Base-by-base conservation (phyloP, 1,140 invertebrate species). In the Drosophila pruinosa region DNA sequence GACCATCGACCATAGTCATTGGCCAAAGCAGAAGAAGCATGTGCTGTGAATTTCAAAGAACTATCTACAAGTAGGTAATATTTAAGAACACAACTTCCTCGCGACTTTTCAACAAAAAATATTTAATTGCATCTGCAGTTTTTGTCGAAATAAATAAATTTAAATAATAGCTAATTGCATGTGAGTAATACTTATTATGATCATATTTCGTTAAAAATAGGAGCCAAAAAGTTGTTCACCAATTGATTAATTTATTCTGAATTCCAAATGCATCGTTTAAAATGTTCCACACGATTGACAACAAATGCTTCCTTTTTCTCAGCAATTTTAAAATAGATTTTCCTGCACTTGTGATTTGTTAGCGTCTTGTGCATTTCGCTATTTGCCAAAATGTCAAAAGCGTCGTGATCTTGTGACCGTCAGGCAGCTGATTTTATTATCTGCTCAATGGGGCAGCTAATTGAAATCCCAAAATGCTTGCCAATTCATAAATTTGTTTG, bases 401-500 rank as follows among this genome's bases (percentile, higher is more conserved):
- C 39, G 38, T 38, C 26, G 21, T 14, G 28, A 70, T 81, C 81
- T 80, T 70, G 80, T 83, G 80, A 86, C 76, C 61, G 45, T 19
- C 12, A 31, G 17, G 59, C 80, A 85, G 80, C 76, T 86, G 80
- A 85, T 68, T 76, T 69, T 45, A 71, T 65, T 57, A 57, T 41
- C 45, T 38, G 47, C 4, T 45, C 67, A 52, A 72, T 72, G 57
- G 58, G 63, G 34, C 39, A 31, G 53, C 73, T 75, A 79, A 85
- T 83, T 79, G 75, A 58, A 63, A 41, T 21, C 7, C 57, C 56
- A 5, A 59, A 70, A 41, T 36, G 47, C 34, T 74, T 85, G 81
- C 81, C 81, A 86, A 85, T 85, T 86, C 77, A 83, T 82, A 74
- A 86, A 78, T 78, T 71, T 24, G 26, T 53, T 34, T n/a, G 8